These are phyloP conservation scores for Bolinopsis microptera DNA, from an alignment of 37 sponge, comb jelly and placozoan species.

Conservation along the genomic window DNA sequence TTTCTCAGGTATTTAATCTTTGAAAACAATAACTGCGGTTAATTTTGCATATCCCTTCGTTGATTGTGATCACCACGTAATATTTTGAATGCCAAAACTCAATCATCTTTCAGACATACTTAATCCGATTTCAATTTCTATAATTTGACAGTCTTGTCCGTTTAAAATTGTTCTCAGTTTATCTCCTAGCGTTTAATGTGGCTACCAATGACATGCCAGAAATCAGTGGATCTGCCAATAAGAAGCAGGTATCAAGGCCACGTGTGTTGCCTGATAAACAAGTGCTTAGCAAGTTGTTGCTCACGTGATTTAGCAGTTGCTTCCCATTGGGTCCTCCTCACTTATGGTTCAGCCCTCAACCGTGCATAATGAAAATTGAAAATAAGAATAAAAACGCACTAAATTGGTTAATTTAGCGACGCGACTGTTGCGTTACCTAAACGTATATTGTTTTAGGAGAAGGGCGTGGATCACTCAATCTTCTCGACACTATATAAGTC, in stretches of 20 bases:
- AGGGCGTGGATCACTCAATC: background rate
- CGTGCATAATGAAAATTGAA: conserved; percentile 56
- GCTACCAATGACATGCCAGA: background rate
- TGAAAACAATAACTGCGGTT: too few relatives aligned
- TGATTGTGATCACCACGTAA: too few relatives aligned
- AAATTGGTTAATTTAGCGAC: conserved; percentile 33
- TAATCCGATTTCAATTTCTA: background rate
- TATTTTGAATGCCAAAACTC: too few relatives aligned
- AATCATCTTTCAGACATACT: too few relatives aligned
- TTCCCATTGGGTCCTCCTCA: background rate
- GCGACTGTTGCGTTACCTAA: conserved; percentile 9
- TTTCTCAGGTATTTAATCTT: background rate
- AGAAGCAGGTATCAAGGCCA: background rate
- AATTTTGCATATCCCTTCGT: too few relatives aligned
- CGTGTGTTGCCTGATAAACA: conserved; percentile 3
- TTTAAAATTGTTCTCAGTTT: background rate
- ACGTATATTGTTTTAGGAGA: background rate
- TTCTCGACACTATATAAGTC: background rate
- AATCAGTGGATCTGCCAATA: background rate
- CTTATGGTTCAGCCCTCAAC: conserved; percentile 28
- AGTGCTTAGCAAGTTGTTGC: conserved; percentile 27
- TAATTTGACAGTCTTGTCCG: background rate
- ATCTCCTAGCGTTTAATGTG: background rate
- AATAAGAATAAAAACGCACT: conserved; percentile 24
- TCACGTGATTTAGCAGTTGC: background rate